Evolutionary conservation across 64 coral and sea anemone species (phyloP), one percentile per base, ranked within the genome.

Genomic region (Montipora capricornis): DNA sequence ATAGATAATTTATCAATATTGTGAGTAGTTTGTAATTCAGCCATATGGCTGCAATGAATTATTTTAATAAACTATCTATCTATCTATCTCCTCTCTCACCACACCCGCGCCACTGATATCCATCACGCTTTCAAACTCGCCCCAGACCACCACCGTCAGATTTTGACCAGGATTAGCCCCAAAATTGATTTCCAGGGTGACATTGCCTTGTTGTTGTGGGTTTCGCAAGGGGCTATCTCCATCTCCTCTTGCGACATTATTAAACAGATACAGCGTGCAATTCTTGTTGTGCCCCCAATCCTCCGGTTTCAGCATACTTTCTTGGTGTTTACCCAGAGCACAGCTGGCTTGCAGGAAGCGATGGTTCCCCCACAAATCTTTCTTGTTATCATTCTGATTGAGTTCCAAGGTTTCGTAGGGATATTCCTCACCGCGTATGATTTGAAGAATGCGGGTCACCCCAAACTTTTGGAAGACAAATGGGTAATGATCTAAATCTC

Each of bases 211-310:
- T 2, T 70, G 67, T 16, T 70, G 67, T 16, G 67, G 67, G 14
- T 19, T 5, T 5, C 3, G 15, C 5, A 70, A 61, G 5, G 44
- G 2, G 8, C 74, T 8, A 16, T 91, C 93, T 24, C 59, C 80
- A 16, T 70, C 52, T 45, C 83, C 60, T 20, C 68, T 53, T 71
- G 82, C 49, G 0, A 86, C 82, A 14, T 87, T 93, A 82, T 93
- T 59, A 13, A 93, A 93, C 75, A 87, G 62, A 76, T 80, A 93
- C 12, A 93, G 74, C 20, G 91, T 88, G 87, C 84, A 93, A 77
- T 58, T 50, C 3, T 66, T 60, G 17, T 16, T 22, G 6, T 76
- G 16, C 0, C 84, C 77, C 92, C 84, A 91, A 24, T 74, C 82
- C 4, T 19, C 47, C 0, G 85, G 92, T 12, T 79, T 64, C 64